phyloP scores from a whole-genome alignment of 1,140 invertebrate species.

The Heliconius eleuchia region DNA sequence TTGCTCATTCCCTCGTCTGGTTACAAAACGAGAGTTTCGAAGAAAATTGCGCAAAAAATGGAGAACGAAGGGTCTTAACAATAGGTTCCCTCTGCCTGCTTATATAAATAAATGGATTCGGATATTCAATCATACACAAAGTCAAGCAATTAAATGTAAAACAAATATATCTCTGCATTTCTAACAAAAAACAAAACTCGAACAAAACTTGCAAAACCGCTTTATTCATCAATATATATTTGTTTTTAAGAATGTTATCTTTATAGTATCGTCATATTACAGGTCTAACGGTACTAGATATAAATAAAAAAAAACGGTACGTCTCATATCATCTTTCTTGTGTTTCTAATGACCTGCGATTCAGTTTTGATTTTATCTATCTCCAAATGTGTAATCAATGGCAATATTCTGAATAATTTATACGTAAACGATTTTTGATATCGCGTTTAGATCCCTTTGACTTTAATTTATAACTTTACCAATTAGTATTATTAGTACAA shows the following conservation, averaged over 20 bases:
- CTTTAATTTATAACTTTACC: neutral
- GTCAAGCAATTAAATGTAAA: neutral
- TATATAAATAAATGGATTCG: too few relatives aligned
- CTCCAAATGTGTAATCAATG: neutral
- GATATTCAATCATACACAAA: too few relatives aligned
- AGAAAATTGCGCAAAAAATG: too few relatives aligned
- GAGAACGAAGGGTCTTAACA: too few relatives aligned
- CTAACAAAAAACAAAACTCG: neutral
- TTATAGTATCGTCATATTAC: conserved; percentile 1
- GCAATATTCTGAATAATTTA: neutral
- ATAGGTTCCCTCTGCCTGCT: too few relatives aligned
- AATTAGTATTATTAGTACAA: neutral
- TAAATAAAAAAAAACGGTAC: neutral
- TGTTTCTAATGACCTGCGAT: neutral
- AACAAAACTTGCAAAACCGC: neutral
- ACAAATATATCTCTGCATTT: too few relatives aligned
- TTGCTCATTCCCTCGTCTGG: too few relatives aligned
- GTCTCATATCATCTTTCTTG: neutral
- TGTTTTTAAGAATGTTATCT: neutral
- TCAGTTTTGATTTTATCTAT: neutral
- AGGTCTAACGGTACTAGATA: neutral
- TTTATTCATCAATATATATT: neutral
- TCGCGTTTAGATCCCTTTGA: neutral
- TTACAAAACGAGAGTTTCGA: too few relatives aligned
- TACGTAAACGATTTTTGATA: conserved; percentile 1